Evolutionary conservation across 2,888 invertebrate genomes (phyloP).

Genomic region (Masnerella sp.): DNA sequence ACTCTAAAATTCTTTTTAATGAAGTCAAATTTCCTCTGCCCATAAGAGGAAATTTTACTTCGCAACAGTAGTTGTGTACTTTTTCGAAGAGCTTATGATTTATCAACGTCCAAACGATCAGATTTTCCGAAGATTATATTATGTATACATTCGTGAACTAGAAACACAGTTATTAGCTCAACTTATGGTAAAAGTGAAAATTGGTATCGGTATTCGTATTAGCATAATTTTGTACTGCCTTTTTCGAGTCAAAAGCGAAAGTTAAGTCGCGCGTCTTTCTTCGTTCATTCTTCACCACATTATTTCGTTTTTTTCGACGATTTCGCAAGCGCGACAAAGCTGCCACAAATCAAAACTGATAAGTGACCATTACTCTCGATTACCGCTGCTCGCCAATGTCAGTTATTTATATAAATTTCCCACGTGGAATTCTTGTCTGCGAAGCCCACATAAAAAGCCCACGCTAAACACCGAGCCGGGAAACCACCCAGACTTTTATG

Average conservation of each 20-base stretch:
- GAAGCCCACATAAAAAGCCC: constrained; percentile 18
- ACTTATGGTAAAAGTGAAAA: constrained; percentile 10
- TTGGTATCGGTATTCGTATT: neutral
- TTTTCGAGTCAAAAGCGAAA: neutral
- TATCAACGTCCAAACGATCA: neutral
- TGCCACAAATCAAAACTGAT: constrained; percentile 6
- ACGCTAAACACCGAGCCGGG: constrained; percentile 17
- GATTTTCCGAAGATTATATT: constrained; percentile 8
- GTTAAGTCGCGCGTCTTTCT: neutral
- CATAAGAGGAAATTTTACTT: no score
- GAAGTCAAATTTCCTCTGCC: no score
- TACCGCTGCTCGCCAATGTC: constrained; percentile 19
- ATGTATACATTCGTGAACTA: constrained; percentile 17
- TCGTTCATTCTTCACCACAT: neutral
- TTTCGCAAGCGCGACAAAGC: constrained; percentile 1
- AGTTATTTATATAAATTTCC: constrained; percentile 25
- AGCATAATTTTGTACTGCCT: constrained; percentile 5
- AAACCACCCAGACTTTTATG: constrained; percentile 13
- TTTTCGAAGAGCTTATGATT: constrained; percentile 9
- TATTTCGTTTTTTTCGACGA: neutral
- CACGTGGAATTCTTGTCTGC: constrained; percentile 16
- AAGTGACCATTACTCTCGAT: constrained; percentile 1
- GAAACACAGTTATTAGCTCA: constrained; percentile 23
- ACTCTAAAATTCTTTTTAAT: no score
- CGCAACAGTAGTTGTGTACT: constrained; percentile 21